Evolutionary conservation across 2,113 vertebrate species (phyloP).

Genomic region (Myodes glareolus): DNA sequence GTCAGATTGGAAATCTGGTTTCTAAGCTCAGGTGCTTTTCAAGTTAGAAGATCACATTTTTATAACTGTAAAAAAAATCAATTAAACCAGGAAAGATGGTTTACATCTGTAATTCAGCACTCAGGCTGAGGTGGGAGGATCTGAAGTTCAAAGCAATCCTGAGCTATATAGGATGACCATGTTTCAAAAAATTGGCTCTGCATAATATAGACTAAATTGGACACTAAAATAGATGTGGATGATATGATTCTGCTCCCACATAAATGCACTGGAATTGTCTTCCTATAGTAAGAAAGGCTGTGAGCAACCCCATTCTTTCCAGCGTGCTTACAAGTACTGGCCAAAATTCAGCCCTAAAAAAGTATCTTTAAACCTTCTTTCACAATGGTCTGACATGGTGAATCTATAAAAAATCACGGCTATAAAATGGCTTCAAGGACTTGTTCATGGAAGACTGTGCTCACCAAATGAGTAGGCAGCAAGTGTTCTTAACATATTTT

Average conservation of each 20-base stretch:
- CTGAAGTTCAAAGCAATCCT: not conserved
- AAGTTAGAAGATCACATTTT: conserved; percentile 79
- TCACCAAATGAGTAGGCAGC: conserved; percentile 56
- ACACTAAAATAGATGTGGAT: conserved; percentile 80
- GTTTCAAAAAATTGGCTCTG: conserved; percentile 79
- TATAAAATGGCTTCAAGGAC: conserved; percentile 53
- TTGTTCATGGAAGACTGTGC: conserved; percentile 68
- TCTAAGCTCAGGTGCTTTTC: conserved; percentile 63
- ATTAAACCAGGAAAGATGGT: not conserved
- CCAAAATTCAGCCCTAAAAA: conserved; percentile 74
- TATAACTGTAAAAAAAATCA: not conserved
- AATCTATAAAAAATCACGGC: conserved; percentile 29
- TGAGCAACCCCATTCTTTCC: conserved; percentile 69
- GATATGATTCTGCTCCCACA: conserved; percentile 79
- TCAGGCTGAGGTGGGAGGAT: not conserved
- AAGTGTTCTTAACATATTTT: conserved; percentile 53
- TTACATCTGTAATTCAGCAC: not conserved
- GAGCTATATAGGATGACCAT: not conserved
- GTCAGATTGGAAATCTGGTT: conserved; percentile 68
- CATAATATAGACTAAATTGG: conserved; percentile 82
- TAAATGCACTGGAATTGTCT: conserved; percentile 86
- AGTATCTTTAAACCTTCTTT: conserved; percentile 66
- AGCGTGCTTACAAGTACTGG: conserved; percentile 76
- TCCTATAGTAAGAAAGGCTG: conserved; percentile 74
- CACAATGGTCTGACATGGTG: conserved; percentile 3